A percentile compares a stretch with the other conserved stretches of the same genome.
phyloP scores from a whole-genome alignment of 2,888 invertebrate species.

The Romanomermis culicivorax region DNA sequence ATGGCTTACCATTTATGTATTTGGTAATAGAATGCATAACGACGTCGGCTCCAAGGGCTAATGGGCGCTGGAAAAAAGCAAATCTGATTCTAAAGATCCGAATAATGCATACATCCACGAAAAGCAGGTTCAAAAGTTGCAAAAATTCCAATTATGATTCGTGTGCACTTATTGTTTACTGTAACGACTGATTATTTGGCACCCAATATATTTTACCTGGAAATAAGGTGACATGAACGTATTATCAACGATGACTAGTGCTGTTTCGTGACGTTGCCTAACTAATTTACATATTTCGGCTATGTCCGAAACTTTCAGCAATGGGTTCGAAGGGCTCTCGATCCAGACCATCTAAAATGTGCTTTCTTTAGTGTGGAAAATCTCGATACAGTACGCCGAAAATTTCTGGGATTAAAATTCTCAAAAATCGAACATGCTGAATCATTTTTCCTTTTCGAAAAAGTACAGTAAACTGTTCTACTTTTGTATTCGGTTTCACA shows the following conservation, averaged over 20 bases:
- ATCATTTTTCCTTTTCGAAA: no score
- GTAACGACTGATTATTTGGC: no score
- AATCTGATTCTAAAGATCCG: no score
- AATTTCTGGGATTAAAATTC: no score
- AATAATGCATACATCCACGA: no score
- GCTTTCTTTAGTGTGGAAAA: neutral
- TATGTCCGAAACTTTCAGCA: conserved; percentile 70
- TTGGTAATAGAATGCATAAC: conserved; percentile 79
- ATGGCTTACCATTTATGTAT: conserved; percentile 89
- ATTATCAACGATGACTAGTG: conserved; percentile 57
- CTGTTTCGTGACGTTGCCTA: conserved; percentile 35
- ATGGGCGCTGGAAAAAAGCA: conserved; percentile 44
- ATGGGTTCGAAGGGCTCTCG: conserved; percentile 87
- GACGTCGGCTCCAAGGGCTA: conserved; percentile 72
- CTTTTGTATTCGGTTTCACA: conserved; percentile 61
- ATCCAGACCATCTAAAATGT: conserved; percentile 50
- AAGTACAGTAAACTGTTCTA: no score
- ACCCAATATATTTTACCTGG: conserved; percentile 41
- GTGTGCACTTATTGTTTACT: no score
- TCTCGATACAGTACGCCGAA: no score
- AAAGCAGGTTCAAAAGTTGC: no score
- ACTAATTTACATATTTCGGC: conserved; percentile 35
- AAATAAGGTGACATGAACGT: conserved; percentile 76
- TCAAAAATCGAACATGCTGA: no score
- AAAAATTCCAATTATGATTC: no score